A percentile compares a stretch with the other conserved stretches of the same genome.
Conservation (phyloP, 2,113 vertebrate species). For the Chelonoidis abingdonii region DNA sequence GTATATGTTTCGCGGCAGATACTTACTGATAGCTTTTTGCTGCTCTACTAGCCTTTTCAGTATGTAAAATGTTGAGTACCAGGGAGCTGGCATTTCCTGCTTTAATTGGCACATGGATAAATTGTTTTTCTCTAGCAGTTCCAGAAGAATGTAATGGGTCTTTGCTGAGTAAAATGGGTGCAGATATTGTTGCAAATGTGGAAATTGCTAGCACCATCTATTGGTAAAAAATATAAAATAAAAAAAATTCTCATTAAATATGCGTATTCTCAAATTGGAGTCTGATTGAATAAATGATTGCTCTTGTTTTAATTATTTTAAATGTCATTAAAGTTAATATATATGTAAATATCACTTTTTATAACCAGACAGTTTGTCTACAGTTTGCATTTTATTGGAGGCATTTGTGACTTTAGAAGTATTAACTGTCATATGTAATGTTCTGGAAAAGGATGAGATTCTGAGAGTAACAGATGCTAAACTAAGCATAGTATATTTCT, state of each 20-base stretch:
- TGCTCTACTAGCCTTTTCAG: slow-evolving; percentile 48
- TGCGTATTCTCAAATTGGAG: slow-evolving; percentile 45
- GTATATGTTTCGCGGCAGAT: not conserved
- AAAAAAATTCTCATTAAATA: slow-evolving; percentile 48
- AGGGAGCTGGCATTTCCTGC: slow-evolving; percentile 27
- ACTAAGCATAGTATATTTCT: not conserved
- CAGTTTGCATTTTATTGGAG: slow-evolving; percentile 24
- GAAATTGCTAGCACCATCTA: slow-evolving; percentile 75
- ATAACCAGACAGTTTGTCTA: slow-evolving; percentile 50
- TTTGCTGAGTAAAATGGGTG: slow-evolving; percentile 30
- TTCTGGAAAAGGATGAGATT: not conserved
- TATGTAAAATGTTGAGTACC: not conserved
- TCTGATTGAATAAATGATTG: slow-evolving; percentile 68
- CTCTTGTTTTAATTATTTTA: slow-evolving; percentile 63
- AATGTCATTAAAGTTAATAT: slow-evolving; percentile 58
- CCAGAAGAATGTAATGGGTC: not conserved
- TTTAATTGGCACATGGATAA: slow-evolving; percentile 34
- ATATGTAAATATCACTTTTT: slow-evolving; percentile 69
- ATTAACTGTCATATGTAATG: not conserved
- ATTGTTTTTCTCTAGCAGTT: slow-evolving; percentile 25
- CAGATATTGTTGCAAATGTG: slow-evolving; percentile 32
- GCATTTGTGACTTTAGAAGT: slow-evolving; percentile 5
- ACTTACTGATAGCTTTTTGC: slow-evolving; percentile 37
- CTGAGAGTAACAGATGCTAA: not conserved
- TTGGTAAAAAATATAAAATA: slow-evolving; percentile 60